These are phyloP conservation scores for Sebastes flavidus DNA, from an alignment of 2,797 vertebrate genomes.

Conservation along the genomic window DNA sequence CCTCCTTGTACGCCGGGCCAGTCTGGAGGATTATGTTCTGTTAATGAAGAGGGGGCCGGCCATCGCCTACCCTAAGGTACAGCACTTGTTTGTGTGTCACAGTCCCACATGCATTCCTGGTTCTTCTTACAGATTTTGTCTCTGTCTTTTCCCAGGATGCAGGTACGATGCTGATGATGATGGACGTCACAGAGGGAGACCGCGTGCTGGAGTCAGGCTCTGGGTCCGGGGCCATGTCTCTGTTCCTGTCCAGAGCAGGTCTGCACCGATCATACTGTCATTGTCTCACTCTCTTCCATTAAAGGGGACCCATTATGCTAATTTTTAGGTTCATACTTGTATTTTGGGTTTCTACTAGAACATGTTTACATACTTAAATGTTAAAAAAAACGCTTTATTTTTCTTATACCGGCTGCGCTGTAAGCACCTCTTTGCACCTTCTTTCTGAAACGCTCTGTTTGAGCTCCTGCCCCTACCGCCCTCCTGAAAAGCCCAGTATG, in stretches of 20 bases:
- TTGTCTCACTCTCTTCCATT: too few relatives aligned
- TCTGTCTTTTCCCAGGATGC: slow-evolving; percentile 80
- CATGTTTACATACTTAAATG: too few relatives aligned
- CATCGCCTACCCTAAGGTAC: slow-evolving; percentile 91
- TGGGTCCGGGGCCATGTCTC: slow-evolving; percentile 90
- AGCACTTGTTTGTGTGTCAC: neutral
- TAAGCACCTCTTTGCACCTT: too few relatives aligned
- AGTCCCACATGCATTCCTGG: neutral
- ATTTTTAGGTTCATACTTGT: neutral
- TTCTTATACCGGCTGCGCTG: too few relatives aligned
- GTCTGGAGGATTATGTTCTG: slow-evolving; percentile 89
- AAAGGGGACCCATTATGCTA: neutral
- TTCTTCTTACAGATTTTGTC: neutral
- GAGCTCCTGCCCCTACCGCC: too few relatives aligned
- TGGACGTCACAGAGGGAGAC: slow-evolving; percentile 89
- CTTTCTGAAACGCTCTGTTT: too few relatives aligned
- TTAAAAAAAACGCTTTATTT: too few relatives aligned
- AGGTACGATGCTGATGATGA: slow-evolving; percentile 84
- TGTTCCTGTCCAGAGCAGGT: slow-evolving; percentile 95
- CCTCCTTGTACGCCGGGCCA: slow-evolving; percentile 83
- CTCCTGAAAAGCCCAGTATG: too few relatives aligned
- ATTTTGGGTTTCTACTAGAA: too few relatives aligned
- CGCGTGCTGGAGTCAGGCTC: slow-evolving; percentile 90
- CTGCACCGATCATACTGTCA: neutral
- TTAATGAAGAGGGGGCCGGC: slow-evolving; percentile 88